Evolutionary conservation across 53 echinoderm and acorn worm genomes (phyloP), one percentile per base, ranked within the genome.

Genomic region (Holothuria leucospilota): DNA sequence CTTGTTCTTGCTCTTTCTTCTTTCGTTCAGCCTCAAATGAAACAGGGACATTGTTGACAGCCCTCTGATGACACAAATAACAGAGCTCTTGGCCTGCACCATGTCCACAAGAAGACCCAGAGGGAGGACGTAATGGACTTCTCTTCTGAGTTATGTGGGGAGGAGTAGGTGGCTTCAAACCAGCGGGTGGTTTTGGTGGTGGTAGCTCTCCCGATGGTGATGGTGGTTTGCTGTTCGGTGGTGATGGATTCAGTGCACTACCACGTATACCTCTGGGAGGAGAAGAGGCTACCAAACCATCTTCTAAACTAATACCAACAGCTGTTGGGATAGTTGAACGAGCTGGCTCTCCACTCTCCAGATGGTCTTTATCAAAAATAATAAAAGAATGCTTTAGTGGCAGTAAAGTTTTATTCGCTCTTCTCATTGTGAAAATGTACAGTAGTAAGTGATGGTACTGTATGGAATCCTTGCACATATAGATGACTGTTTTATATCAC

Each of bases 31-130:
- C 85, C 29, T 93, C 95, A 77, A 97, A 97, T 13, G 93, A 95
- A 0, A 97, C 93, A 1, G 98, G 98, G 6, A 97, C 91, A 65
- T 97, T 97, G 84, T 92, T 87, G 21, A 91, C 92, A 11, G 93
- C 93, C 68, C 98, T 93, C 85, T 97, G 98, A 70, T 97, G 98
- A 84, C 98, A 97, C 29, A 97, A 85, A 62, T 97, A 97, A 75
- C 98, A 97, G 58, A 97, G 90, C 52, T 97, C 98, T 77, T 97
- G 98, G 1, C 98, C 98, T 60, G 63, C 84, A 29, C 89, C 88
- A 77, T 96, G 96, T 24, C 93, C 82, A 63, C 93, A 95, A 0
- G 91, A 39, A 30, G 86, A 90, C 8, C 70, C 80, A 34, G 59
- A 60, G 62, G 59, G 51, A 25, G 59, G 51, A 25, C 80, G 56